Base-by-base conservation (phyloP, 2,797 vertebrate species). In the Prunella strophiata region DNA sequence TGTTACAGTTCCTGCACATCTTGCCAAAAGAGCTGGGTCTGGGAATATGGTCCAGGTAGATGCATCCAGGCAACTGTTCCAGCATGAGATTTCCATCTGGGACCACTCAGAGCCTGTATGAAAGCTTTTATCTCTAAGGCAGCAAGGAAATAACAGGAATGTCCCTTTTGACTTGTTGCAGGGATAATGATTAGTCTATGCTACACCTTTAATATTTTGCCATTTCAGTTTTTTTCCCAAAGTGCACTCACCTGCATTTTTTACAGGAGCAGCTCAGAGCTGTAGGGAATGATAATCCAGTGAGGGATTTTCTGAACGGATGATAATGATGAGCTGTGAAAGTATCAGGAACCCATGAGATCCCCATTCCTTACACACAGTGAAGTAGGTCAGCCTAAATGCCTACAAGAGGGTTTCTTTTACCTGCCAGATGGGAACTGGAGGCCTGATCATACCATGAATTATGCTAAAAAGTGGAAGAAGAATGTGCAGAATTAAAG, bases 351-450 rank as follows among this genome's bases (percentile, higher is more conserved):
- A 34, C 52, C 55, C 57, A 29, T 47, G 83, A 94, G 58, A 88
- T 68, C n/a, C 9, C 23, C 27, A 7, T 88, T 51, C 40, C 68
- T 55, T 63, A 32, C 12, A 67, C 27, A 82, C 26, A 67, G 36
- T 66, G n/a, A 95, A 87, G 34, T 82, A 85, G 84, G 84, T 79
- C 78, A 89, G 81, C 55, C n/a, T 71, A 87, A 82, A 26, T 83
- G 48, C 40, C 59, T 81, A 26, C 29, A 63, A 79, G 71, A 93
- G 29, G 38, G 25, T 36, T 94, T 55, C 42, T 94, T 61, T 91
- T 66, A 82, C 78, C 38, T 89, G 52, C 40, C 59, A 88, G 47
- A 22, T 87, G 59, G 63, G 67, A 88, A 71, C 66, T 14, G 16
- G 54, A 89, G 58, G 43, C 27, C 43, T 75, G 19, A 81, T 51